Percentiles rank a stretch among this genome's conserved stretches.
These are phyloP conservation scores for Machaerirhynchus nigripectus DNA, from an alignment of 2,113 vertebrate species.

Conservation along the genomic window DNA sequence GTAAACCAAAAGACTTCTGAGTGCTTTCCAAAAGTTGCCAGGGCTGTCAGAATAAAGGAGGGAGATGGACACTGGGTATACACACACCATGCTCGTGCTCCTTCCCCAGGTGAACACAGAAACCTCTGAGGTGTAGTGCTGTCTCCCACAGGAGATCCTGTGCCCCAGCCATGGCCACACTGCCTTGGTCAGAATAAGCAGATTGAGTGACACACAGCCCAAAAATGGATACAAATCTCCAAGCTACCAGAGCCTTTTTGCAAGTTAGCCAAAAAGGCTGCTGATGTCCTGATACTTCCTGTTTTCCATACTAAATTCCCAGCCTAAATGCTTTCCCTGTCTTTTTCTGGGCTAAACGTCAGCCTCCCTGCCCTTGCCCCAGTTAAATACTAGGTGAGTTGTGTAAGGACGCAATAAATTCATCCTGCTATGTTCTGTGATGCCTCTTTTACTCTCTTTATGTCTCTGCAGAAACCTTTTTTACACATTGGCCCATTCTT, in stretches of 20 bases:
- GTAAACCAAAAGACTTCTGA: not conserved
- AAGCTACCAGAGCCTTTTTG: not conserved
- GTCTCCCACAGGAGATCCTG: accelerated
- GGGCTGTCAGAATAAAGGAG: not conserved
- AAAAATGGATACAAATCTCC: not conserved
- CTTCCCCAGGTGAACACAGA: not conserved
- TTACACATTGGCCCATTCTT: not conserved
- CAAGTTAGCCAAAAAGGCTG: not conserved
- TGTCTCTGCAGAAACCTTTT: not conserved
- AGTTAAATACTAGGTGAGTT: constrained; percentile 35
- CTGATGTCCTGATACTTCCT: not conserved
- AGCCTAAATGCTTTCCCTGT: not conserved
- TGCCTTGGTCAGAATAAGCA: not conserved
- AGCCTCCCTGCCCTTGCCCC: not conserved
- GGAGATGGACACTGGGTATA: not conserved
- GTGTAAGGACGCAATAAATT: not conserved
- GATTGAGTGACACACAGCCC: not conserved
- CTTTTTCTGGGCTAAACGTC: not conserved
- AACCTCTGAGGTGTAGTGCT: not conserved
- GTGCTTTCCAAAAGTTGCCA: not conserved
- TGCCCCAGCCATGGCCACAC: not conserved
- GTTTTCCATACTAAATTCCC: not conserved
- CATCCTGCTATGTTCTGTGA: not conserved
- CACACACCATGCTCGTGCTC: accelerated
- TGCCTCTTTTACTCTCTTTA: not conserved